A percentile compares a stretch with the other conserved stretches of the same genome.
phyloP scores from a whole-genome alignment of 2,797 vertebrate species.

The Danio tinwini region DNA sequence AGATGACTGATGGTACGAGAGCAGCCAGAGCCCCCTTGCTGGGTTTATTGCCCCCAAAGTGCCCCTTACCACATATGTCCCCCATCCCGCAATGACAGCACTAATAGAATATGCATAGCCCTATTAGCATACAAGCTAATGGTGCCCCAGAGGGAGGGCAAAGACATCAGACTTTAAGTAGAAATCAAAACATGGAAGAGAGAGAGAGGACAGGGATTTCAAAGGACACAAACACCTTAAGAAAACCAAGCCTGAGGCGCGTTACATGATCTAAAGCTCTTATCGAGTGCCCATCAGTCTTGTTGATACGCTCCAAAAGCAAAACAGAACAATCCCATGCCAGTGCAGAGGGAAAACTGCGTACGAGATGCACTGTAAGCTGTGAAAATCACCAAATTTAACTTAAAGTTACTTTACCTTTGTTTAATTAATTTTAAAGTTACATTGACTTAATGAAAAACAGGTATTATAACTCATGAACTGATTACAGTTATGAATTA shows the following conservation, averaged over 20 bases:
- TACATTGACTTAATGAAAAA: no score
- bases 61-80: constrained; percentile 86
- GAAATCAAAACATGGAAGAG: constrained; percentile 93
- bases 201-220: constrained; percentile 76
- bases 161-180: constrained; percentile 95
- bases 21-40: constrained; percentile 82
- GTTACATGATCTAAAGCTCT: constrained; percentile 66
- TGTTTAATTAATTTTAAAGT: no score
- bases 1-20: constrained; percentile 87
- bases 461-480: no score
- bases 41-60: constrained; percentile 90
- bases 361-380: constrained; percentile 69
- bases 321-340: constrained; percentile 77
- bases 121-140: constrained; percentile 95
- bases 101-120: constrained; percentile 94
- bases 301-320: constrained; percentile 75
- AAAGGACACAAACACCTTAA: constrained; percentile 89
- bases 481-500: no score
- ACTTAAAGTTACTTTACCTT: no score
- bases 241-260: constrained; percentile 80
- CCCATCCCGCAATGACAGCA: constrained; percentile 88
- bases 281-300: constrained; percentile 66
- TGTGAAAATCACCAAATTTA: no score
- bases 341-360: constrained; percentile 69
- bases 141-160: constrained; percentile 90